Conservation (phyloP, 2,797 vertebrate genomes). For the Macroramphosus scolopax region DNA sequence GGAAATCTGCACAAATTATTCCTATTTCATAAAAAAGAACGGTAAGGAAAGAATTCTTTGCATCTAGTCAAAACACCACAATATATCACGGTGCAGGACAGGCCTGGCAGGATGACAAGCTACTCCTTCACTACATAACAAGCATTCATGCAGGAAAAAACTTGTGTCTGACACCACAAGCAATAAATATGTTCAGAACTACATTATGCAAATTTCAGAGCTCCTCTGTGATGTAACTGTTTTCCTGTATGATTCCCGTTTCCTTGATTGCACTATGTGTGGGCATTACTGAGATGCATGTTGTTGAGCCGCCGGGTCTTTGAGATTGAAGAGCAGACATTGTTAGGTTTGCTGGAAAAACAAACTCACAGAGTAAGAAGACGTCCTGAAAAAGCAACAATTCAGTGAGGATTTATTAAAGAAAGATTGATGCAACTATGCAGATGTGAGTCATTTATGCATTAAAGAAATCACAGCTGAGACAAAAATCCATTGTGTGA, state of each 20-base stretch:
- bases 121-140: too few relatives aligned
- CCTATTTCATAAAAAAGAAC: too few relatives aligned
- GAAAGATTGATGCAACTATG: neutral
- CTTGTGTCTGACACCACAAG: neutral
- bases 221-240: constrained; percentile 53
- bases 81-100: too few relatives aligned
- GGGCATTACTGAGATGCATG: constrained; percentile 51
- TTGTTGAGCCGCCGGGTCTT: constrained; percentile 54
- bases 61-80: too few relatives aligned
- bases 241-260: constrained; percentile 56
- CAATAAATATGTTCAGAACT: constrained; percentile 7
- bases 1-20: too few relatives aligned
- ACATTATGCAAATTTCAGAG: constrained; percentile 5
- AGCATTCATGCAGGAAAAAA: too few relatives aligned
- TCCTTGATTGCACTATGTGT: constrained; percentile 60
- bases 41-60: too few relatives aligned
- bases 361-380: constrained; percentile 12
- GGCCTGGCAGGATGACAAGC: too few relatives aligned
- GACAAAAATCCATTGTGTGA: neutral
- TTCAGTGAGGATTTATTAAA: neutral
- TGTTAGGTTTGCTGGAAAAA: constrained; percentile 32
- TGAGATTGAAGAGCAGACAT: constrained; percentile 35
- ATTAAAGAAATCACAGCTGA: neutral
- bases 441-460: constrained; percentile 3
- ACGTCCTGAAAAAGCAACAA: constrained; percentile 5